phyloP scores from a whole-genome alignment of 2,888 invertebrate genomes.

The Andrena haemorrhoa region DNA sequence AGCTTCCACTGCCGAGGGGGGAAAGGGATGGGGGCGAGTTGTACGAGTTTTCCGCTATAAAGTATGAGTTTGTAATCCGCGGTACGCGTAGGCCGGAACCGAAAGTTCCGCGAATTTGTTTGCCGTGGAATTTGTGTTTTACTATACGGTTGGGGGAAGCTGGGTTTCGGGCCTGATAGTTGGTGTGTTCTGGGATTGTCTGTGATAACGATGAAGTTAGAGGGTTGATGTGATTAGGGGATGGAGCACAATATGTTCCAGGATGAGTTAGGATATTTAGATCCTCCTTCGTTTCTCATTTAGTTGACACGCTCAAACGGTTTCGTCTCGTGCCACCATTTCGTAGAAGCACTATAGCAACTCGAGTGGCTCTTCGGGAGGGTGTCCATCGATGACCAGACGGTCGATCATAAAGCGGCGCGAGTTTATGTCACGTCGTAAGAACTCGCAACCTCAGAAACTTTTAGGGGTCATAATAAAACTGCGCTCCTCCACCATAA shows the following conservation, averaged over 20 bases:
- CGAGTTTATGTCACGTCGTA: slow-evolving; percentile 18
- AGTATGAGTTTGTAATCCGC: slow-evolving; percentile 32
- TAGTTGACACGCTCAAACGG: too few relatives aligned
- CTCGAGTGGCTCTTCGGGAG: neutral
- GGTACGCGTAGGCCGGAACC: neutral
- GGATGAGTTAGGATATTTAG: too few relatives aligned
- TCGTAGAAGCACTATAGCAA: too few relatives aligned
- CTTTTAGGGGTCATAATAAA: neutral
- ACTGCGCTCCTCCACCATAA: slow-evolving; percentile 5
- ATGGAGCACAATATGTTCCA: too few relatives aligned
- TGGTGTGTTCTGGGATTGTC: neutral
- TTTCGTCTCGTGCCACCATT: too few relatives aligned
- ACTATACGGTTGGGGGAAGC: neutral
- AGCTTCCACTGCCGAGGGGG: neutral
- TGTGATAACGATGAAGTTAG: neutral
- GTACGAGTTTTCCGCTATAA: slow-evolving; percentile 27
- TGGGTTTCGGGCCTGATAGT: too few relatives aligned
- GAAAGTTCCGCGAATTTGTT: slow-evolving; percentile 22
- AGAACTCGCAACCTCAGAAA: slow-evolving; percentile 8
- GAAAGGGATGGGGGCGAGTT: neutral
- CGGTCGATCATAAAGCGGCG: slow-evolving; percentile 18
- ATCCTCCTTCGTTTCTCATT: too few relatives aligned
- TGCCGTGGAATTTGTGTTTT: neutral
- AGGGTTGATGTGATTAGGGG: too few relatives aligned
- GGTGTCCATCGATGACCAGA: slow-evolving; percentile 22